A percentile compares a stretch with the other conserved stretches of the same genome.
phyloP scores from a whole-genome alignment of 2,888 invertebrate species.

The Timandra comae region DNA sequence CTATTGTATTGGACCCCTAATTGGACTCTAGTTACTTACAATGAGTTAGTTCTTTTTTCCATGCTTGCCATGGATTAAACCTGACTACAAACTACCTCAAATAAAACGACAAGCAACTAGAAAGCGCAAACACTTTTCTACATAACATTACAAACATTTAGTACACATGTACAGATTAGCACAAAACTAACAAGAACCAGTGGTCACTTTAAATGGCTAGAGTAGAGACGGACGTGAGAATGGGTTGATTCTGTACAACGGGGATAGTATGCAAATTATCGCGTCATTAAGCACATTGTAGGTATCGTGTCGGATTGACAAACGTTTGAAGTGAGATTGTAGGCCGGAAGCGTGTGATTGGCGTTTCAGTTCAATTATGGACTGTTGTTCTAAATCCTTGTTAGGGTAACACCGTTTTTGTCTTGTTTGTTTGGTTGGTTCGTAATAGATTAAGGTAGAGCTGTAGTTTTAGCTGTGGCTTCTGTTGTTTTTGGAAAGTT shows the following conservation, averaged over 20 bases:
- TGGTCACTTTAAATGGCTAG: conserved; percentile 18
- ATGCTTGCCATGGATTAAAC: too few relatives aligned
- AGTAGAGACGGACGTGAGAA: conserved; percentile 66
- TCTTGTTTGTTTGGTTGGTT: conserved; percentile 16
- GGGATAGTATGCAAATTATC: conserved; percentile 69
- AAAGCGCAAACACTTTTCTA: too few relatives aligned
- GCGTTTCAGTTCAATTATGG: conserved; percentile 57
- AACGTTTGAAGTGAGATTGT: conserved; percentile 17
- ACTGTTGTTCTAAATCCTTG: conserved; percentile 28
- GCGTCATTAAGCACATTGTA: conserved; percentile 73
- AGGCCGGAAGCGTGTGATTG: conserved; percentile 65
- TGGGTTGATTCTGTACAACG: conserved; percentile 47
- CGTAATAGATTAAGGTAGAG: conserved; percentile 7
- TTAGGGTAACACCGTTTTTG: conserved; percentile 5
- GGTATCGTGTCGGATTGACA: conserved; percentile 64
- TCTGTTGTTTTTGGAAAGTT: conserved; percentile 15
- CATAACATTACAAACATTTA: too few relatives aligned
- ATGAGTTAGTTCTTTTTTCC: too few relatives aligned
- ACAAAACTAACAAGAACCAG: conserved; percentile 29
- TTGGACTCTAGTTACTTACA: too few relatives aligned
- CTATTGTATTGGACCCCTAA: too few relatives aligned
- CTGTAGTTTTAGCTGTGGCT: too few relatives aligned
- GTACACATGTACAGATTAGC: conserved; percentile 27
- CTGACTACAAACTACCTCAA: too few relatives aligned
- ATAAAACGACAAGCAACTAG: too few relatives aligned